phyloP scores from a whole-genome alignment of 2,888 invertebrate genomes.

The Noctua fimbriata region DNA sequence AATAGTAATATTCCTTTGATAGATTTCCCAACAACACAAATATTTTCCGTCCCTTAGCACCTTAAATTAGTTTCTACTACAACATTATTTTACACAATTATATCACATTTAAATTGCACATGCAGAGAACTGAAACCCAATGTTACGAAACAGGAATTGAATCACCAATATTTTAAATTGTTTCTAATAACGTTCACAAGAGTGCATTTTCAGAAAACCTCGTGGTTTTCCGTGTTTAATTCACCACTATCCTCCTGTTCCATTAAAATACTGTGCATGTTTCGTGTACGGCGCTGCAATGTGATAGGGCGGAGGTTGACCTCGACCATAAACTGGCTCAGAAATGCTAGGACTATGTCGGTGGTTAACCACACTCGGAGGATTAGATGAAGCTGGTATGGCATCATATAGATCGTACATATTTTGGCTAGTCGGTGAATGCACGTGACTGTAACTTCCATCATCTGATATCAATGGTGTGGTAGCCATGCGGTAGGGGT shows the following conservation, averaged over 20 bases:
- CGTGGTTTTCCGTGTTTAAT: conserved; percentile 70
- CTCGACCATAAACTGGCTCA: conserved; percentile 82
- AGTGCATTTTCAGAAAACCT: conserved; percentile 72
- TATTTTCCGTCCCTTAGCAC: conserved; percentile 85
- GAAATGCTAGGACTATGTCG: conserved; percentile 84
- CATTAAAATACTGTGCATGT: conserved; percentile 93
- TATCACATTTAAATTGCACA: conserved; percentile 90
- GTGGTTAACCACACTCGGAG: conserved; percentile 83
- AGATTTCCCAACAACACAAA: conserved; percentile 74
- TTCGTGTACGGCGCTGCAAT: conserved; percentile 96
- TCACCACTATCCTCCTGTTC: conserved; percentile 86
- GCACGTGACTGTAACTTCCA: conserved; percentile 87
- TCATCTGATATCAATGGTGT: conserved; percentile 88
- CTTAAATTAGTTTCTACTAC: conserved; percentile 81
- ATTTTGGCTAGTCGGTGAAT: conserved; percentile 86
- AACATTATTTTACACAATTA: conserved; percentile 79
- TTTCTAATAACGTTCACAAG: conserved; percentile 76
- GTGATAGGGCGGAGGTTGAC: conserved; percentile 95
- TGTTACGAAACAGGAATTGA: conserved; percentile 68
- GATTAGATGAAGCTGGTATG: conserved; percentile 83
- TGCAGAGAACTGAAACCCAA: conserved; percentile 77
- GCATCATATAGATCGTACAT: conserved; percentile 88
- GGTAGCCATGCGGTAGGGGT: conserved; percentile 88
- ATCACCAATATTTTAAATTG: conserved; percentile 65
- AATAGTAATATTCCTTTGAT: conserved; percentile 71